Evolutionary conservation across 2,888 invertebrate species (phyloP).

Genomic region (Linnaemya tessellans): DNA sequence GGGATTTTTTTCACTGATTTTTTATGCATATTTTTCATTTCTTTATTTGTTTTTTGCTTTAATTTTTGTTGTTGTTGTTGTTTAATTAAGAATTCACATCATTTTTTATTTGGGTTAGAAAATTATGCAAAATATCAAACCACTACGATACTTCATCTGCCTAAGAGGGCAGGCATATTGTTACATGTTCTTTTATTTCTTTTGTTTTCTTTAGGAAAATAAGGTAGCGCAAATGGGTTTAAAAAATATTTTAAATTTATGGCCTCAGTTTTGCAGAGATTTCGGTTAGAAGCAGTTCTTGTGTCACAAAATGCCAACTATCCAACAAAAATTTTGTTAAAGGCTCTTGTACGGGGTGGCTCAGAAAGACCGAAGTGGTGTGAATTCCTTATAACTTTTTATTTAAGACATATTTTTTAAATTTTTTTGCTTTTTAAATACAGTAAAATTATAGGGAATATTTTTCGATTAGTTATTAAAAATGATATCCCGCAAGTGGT

Average conservation of each 20-base stretch:
- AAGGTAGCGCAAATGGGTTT: neutral
- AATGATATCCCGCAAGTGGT: no score
- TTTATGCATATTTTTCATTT: slow-evolving; percentile 65
- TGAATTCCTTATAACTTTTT: no score
- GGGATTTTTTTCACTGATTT: slow-evolving; percentile 63
- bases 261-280: neutral
- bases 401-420: no score
- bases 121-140: slow-evolving; percentile 82
- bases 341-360: no score
- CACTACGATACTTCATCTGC: slow-evolving; percentile 55
- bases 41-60: slow-evolving; percentile 48
- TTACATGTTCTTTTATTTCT: neutral
- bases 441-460: no score
- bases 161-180: slow-evolving; percentile 33
- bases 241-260: neutral
- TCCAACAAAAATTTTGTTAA: no score
- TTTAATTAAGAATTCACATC: slow-evolving; percentile 84
- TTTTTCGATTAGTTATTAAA: no score
- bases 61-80: slow-evolving; percentile 67
- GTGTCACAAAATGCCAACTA: no score
- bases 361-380: no score
- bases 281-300: neutral
- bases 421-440: no score
- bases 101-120: slow-evolving; percentile 83
- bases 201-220: neutral